Evolutionary conservation across 2,797 vertebrate genomes (phyloP).

Genomic region (Hemibagrus guttatus): DNA sequence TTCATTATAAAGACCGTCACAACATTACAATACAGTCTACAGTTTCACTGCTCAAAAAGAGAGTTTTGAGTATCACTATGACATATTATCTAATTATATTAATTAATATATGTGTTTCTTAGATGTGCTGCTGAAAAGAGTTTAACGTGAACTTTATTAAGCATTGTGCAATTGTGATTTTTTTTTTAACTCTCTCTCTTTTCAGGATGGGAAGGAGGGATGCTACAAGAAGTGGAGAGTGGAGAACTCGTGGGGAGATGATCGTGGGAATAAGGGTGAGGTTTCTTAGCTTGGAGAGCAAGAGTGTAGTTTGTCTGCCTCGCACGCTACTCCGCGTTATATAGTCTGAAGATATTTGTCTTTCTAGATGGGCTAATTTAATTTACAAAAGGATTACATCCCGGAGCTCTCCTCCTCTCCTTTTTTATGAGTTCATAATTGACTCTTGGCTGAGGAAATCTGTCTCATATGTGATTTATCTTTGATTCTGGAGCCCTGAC

Average conservation of each 20-base stretch:
- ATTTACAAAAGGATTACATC: conserved; percentile 61
- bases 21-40: neutral
- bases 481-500: conserved; percentile 6
- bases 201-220: conserved; percentile 82
- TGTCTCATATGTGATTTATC: conserved; percentile 55
- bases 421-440: conserved; percentile 67
- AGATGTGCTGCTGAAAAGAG: neutral
- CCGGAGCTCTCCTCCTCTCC: conserved; percentile 37
- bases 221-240: conserved; percentile 93
- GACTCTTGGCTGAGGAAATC: conserved; percentile 51
- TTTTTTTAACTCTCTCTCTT: neutral
- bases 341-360: conserved; percentile 38
- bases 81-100: neutral
- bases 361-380: conserved; percentile 62
- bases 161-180: neutral
- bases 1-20: neutral
- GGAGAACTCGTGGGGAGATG: conserved; percentile 99
- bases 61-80: neutral
- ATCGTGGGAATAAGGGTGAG: conserved; percentile 97
- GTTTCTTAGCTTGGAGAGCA: neutral
- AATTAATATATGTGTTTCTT: neutral
- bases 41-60: neutral
- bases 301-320: neutral
- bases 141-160: neutral
- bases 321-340: conserved; percentile 33